phyloP scores from a whole-genome alignment of 2,888 invertebrate species.

The Tigriopus californicus region DNA sequence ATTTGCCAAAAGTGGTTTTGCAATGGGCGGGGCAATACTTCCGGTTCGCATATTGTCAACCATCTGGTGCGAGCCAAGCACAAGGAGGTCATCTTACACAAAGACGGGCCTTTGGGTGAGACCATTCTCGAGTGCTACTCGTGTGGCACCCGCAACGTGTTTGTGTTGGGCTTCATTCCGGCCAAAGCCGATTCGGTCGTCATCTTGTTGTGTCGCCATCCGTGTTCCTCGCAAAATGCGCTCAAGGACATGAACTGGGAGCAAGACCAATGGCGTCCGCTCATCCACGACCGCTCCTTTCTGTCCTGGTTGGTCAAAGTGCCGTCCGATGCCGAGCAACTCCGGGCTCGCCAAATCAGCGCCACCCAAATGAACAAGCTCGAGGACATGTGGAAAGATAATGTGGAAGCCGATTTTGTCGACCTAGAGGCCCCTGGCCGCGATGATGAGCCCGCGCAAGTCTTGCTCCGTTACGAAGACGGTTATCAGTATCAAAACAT shows the following conservation, averaged over 20 bases:
- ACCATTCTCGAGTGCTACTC: conserved; percentile 96
- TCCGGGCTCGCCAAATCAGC: conserved; percentile 85
- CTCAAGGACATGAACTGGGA: conserved; percentile 38
- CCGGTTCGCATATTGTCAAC: conserved; percentile 95
- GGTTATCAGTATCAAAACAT: conserved; percentile 98
- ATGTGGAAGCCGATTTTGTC: conserved; percentile 79
- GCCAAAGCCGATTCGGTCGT: conserved; percentile 98
- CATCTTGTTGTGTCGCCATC: conserved; percentile 86
- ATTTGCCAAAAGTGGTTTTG: conserved; percentile 99
- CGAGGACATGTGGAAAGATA: conserved; percentile 97
- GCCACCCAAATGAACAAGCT: conserved; percentile 92
- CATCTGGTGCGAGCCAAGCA: conserved; percentile 97
- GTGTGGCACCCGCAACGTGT: conserved; percentile 93
- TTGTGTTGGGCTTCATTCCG: conserved; percentile 94
- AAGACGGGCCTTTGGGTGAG: conserved; percentile 92
- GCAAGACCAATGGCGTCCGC: conserved; percentile 93
- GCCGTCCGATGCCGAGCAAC: conserved; percentile 90
- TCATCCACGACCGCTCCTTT: conserved; percentile 89
- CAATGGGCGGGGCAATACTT: conserved; percentile 93
- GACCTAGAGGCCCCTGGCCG: conserved; percentile 95
- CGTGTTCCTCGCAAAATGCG: conserved; percentile 80
- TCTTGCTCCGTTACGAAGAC: conserved; percentile 43
- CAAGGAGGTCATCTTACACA: conserved; percentile 92
- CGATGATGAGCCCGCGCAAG: conserved; percentile 92
- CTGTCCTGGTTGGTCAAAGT: conserved; percentile 92